Evolutionary conservation across 2,113 vertebrate species (phyloP).

Genomic region (Verasper variegatus): DNA sequence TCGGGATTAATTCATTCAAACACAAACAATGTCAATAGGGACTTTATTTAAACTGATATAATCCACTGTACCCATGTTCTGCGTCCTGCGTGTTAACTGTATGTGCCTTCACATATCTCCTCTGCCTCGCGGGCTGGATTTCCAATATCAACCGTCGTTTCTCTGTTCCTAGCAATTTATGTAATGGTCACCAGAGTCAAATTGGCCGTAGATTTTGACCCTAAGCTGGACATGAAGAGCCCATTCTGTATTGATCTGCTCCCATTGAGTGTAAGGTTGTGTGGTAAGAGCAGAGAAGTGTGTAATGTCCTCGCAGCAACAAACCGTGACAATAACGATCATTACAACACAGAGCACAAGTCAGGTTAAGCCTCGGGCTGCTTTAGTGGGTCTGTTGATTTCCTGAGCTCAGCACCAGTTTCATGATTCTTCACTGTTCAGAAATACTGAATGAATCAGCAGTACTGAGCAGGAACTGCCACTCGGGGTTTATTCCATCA

Average conservation of each 20-base stretch:
- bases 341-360: neutral
- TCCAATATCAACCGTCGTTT: neutral
- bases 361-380: neutral
- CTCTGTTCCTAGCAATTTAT: neutral
- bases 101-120: neutral
- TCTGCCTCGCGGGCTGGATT: neutral
- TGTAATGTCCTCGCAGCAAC: neutral
- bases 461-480: neutral
- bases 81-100: neutral
- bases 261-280: neutral
- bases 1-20: slow-evolving; percentile 19
- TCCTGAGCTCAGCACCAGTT: neutral
- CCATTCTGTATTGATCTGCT: neutral
- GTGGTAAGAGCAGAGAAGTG: neutral
- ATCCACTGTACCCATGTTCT: neutral
- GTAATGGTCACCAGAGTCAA: neutral
- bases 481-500: neutral
- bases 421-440: neutral
- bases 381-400: neutral
- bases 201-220: neutral
- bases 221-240: neutral
- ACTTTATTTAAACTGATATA: neutral
- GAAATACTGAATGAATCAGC: neutral
- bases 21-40: slow-evolving; percentile 5
- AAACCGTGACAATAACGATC: neutral